Conservation (phyloP, 2,888 invertebrate genomes). For the Fragum fragum region DNA sequence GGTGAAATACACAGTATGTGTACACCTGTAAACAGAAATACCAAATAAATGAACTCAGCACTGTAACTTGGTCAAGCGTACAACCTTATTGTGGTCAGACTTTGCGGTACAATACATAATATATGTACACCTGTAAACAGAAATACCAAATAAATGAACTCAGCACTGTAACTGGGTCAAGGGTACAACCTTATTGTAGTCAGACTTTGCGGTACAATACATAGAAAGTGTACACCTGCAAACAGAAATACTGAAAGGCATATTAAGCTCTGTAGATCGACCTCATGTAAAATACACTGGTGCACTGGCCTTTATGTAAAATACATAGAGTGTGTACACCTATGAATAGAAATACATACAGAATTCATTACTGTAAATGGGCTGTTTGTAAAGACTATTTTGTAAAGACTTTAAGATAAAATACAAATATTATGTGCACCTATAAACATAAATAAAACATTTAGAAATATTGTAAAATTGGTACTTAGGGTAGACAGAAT, state of each 20-base stretch:
- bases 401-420: constrained; percentile 84
- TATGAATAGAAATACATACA: constrained; percentile 65
- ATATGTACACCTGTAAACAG: constrained; percentile 82
- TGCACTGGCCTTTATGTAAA: constrained; percentile 83
- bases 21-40: constrained; percentile 78
- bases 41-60: no score
- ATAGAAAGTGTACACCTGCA: constrained; percentile 85
- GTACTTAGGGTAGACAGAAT: no score
- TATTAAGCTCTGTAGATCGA: constrained; percentile 69
- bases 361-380: constrained; percentile 77
- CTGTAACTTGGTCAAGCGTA: constrained; percentile 76
- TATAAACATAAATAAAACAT: constrained; percentile 43
- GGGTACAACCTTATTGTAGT: constrained; percentile 82
- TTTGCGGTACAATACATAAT: constrained; percentile 75
- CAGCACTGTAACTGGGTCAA: constrained; percentile 72
- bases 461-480: no score
- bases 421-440: constrained; percentile 85
- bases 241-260: neutral
- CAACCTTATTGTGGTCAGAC: constrained; percentile 82
- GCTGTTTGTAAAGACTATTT: constrained; percentile 81
- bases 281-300: constrained; percentile 81
- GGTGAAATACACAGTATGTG: constrained; percentile 83
- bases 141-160: constrained; percentile 78
- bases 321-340: constrained; percentile 85
- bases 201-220: constrained; percentile 82